Base-by-base conservation (phyloP, 2,797 vertebrate species). In the Coilia nasus region DNA sequence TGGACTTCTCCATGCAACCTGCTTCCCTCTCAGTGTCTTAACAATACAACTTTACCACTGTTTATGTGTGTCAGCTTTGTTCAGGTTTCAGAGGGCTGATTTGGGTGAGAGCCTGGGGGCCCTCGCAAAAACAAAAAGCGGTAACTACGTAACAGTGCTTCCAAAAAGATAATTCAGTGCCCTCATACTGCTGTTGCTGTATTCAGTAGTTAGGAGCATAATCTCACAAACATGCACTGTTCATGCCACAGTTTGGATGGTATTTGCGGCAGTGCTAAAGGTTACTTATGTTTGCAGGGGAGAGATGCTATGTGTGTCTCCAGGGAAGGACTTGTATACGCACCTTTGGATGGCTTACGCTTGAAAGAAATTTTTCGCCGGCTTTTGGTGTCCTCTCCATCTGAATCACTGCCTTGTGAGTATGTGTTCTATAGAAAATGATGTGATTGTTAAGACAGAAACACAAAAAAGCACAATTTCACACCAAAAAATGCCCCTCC, bases 361-460 rank as follows among this genome's bases (percentile, higher is more conserved):
- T 97, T 98, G 92, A 98, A 97, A 82, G 98, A 99, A 89, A 97
- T 95, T 94, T 97, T 97, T 90, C 97, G 95, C 89, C 96, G 96
- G 90, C 91, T 94, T 83, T 95, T 95, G 88, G 93, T 95, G 88
- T 93, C 95, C 88, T 94, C 97, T 81, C 88, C 95, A 35, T 97
- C 97, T 2, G 93, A 96, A 88, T 97, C 97, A 88, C 94, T 94
- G 88, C 92, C 91, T 84, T 95, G 93, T 93, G 92, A 95, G 92
- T 92, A 94, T 31, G 87, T 95, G 85, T 92, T 92, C 97, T 96
- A 94, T 94, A 93, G 90, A 87, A 46, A 84, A 86, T 46, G 15
- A 75, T 35, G 28, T 71, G 19, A 82, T 41, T 46, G 15, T 44
- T 3, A 50, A 31, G 21, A 44, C 82, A 21, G 23, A 62, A 28